Evolutionary conservation across 2,113 vertebrate species (phyloP), one percentile per base, ranked within the genome.

Genomic region (Nesogale talazaci): DNA sequence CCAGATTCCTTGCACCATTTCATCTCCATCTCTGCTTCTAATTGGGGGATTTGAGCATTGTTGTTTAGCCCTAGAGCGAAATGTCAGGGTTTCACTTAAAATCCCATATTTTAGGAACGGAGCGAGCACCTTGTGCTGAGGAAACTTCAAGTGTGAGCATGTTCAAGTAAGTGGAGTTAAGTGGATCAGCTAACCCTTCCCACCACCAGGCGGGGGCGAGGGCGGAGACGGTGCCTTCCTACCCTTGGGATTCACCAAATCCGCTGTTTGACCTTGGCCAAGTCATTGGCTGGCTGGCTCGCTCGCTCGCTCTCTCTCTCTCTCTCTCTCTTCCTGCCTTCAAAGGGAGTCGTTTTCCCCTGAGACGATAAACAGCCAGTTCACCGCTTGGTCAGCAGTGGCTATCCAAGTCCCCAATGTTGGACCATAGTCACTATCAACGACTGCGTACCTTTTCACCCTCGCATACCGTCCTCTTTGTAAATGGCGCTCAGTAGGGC

Each of bases 1-100:
- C 90, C 95, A 36, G 96, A 89, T 95, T 96, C 94, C 0, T 0
- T 65, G 94, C 85, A 92, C 91, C 74, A 91, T 95, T 46, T 79
- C 86, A 61, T 90, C 86, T 83, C 83, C 81, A 46, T 80, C 94
- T 89, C 95, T 75, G 94, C 93, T 97, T 97, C 96, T 89, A 74
- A 94, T 92, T 84, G 85, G 17, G 27, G 88, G 90, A 93, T 36
- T 42, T 72, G 36, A 92, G 90, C 65, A 0, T 91, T 6, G 12
- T 82, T 89, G 76, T 72, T 94, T 38, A 90, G 92, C 97, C 97
- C 94, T 75, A 40, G 25, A 94, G 97, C 93, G 70, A n/a, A 95
- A 87, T 16, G 82, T 95, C 94, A 88, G 75, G 29, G 69, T 89
- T 96, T 92, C 94, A 20, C 93, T 91, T 93, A 79, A 96, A 82